Evolutionary conservation across 2,888 invertebrate species (phyloP).

Genomic region (Parnassius orleans): DNA sequence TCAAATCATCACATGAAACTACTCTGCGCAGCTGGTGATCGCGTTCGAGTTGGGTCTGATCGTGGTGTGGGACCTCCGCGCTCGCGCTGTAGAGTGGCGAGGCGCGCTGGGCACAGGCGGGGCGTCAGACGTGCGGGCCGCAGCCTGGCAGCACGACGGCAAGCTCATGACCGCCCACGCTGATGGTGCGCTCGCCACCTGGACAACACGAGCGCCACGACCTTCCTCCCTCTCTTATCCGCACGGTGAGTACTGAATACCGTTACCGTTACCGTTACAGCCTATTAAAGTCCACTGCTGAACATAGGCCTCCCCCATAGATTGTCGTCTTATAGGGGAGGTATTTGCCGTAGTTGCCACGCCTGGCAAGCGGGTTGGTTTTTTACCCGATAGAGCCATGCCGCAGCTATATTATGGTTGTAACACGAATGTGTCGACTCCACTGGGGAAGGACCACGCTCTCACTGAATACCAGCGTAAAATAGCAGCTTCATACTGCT

Average conservation of each 20-base stretch:
- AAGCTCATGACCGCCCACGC: constrained; percentile 98
- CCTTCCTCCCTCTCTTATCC: constrained; percentile 93
- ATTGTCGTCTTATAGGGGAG: too few relatives aligned
- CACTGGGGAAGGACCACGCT: too few relatives aligned
- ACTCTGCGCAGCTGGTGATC: constrained; percentile 89
- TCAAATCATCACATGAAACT: too few relatives aligned
- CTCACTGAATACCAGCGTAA: too few relatives aligned
- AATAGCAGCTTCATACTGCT: too few relatives aligned
- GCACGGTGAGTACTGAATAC: constrained; percentile 86
- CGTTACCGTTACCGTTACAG: not conserved
- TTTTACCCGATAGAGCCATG: too few relatives aligned
- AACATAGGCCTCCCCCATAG: too few relatives aligned
- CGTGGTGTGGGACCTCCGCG: constrained; percentile 97
- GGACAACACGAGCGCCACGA: constrained; percentile 90
- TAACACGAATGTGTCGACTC: too few relatives aligned
- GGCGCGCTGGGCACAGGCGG: constrained; percentile 90
- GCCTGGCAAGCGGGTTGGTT: too few relatives aligned
- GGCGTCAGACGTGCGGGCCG: constrained; percentile 91
- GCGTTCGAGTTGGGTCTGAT: constrained; percentile 97
- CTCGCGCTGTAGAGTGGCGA: constrained; percentile 91
- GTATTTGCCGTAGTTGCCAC: too few relatives aligned
- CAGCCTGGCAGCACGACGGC: constrained; percentile 98
- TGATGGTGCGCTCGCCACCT: constrained; percentile 97
- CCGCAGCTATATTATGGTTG: too few relatives aligned
- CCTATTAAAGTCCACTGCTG: too few relatives aligned